phyloP scores from a whole-genome alignment of 2,888 invertebrate species.

The Eueremaeus valkanovi region DNA sequence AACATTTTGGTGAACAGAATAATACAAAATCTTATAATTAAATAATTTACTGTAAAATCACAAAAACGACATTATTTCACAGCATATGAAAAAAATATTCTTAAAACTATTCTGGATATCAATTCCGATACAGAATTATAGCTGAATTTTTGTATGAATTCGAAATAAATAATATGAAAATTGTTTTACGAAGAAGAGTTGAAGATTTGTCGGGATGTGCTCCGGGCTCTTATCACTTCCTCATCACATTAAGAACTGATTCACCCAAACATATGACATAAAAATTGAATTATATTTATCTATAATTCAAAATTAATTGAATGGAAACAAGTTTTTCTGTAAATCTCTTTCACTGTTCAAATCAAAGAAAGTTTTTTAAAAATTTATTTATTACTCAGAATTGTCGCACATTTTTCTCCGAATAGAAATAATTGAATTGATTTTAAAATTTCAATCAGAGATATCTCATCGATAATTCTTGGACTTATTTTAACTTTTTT shows the following conservation, averaged over 20 bases:
- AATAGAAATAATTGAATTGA: background rate
- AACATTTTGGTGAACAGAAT: background rate
- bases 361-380: background rate
- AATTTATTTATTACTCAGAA: background rate
- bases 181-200: background rate
- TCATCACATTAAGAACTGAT: background rate
- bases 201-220: background rate
- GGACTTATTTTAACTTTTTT: background rate
- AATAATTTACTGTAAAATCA: no score
- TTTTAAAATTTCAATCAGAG: background rate
- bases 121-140: no score
- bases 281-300: background rate
- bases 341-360: background rate
- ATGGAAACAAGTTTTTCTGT: background rate
- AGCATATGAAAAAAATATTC: no score
- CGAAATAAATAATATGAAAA: background rate
- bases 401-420: background rate
- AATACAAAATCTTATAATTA: no score
- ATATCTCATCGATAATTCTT: background rate
- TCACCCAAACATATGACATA: background rate
- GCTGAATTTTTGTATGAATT: no score
- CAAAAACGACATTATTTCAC: no score
- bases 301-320: background rate
- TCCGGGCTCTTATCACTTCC: background rate
- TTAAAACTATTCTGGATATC: no score